Conservation (phyloP, 2,797 vertebrate species). For the Brachymystax lenok region DNA sequence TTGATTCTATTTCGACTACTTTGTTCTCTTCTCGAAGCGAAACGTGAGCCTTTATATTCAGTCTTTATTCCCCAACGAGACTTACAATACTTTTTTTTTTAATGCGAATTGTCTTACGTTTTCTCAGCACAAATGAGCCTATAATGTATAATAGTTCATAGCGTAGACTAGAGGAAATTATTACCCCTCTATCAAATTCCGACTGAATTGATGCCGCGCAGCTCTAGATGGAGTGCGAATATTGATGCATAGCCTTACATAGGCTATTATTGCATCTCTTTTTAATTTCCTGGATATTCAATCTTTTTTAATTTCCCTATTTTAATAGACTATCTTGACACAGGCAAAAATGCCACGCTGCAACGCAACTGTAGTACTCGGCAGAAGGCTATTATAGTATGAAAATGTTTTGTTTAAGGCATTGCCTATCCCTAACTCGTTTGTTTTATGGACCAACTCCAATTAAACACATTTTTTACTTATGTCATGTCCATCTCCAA, state of each 20-base stretch:
- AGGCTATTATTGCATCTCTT: neutral
- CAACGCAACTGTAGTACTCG: neutral
- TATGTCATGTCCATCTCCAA: neutral
- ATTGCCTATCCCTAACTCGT: neutral
- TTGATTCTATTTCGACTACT: neutral
- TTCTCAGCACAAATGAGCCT: neutral
- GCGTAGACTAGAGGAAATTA: neutral
- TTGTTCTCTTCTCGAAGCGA: neutral
- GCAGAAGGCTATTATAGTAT: neutral
- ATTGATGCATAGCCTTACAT: neutral
- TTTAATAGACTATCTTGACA: neutral
- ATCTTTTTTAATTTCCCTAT: neutral
- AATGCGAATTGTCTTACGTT: neutral
- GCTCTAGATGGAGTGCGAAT: too few relatives aligned
- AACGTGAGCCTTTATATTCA: neutral
- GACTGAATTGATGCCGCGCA: neutral
- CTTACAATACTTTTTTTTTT: neutral
- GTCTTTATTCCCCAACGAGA: neutral
- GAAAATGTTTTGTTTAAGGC: neutral
- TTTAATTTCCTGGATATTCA: neutral
- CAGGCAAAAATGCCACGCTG: neutral
- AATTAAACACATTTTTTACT: neutral
- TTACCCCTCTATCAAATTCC: neutral
- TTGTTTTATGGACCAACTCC: neutral
- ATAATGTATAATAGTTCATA: neutral